Evolutionary conservation across 1,140 invertebrate species (phyloP).

Genomic region (Cotesia vestalis): DNA sequence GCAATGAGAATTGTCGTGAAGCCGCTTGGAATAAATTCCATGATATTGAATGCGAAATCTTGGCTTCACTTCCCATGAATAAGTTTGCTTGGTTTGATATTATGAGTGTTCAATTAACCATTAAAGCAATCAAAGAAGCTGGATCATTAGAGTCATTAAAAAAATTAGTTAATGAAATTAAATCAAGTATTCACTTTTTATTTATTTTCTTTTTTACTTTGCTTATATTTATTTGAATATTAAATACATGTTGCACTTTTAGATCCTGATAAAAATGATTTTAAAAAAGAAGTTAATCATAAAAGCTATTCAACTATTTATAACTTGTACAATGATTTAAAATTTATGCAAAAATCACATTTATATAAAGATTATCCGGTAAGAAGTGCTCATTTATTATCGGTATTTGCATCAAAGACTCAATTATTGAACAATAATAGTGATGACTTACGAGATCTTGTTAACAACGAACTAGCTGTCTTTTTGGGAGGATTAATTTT

Average conservation of each 20-base stretch:
- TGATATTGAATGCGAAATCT: constrained; percentile 73
- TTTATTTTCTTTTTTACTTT: neutral
- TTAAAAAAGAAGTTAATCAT: too few relatives aligned
- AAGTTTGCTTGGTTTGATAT: constrained; percentile 72
- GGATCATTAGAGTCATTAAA: too few relatives aligned
- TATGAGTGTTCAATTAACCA: constrained; percentile 71
- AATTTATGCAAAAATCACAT: too few relatives aligned
- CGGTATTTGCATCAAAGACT: constrained; percentile 2
- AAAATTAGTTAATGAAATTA: too few relatives aligned
- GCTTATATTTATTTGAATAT: neutral
- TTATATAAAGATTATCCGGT: neutral
- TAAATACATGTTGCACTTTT: too few relatives aligned
- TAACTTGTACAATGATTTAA: too few relatives aligned
- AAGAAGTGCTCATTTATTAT: neutral
- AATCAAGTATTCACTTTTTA: too few relatives aligned
- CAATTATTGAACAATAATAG: neutral
- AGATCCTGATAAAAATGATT: too few relatives aligned
- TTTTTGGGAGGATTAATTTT: constrained; percentile 15
- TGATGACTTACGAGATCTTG: neutral
- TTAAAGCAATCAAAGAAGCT: constrained; percentile 60
- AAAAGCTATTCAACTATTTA: too few relatives aligned
- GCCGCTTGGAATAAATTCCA: constrained; percentile 73
- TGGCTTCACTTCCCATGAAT: constrained; percentile 69
- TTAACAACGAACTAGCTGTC: neutral
- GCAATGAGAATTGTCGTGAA: constrained; percentile 72